Conservation (phyloP, 2,888 invertebrate genomes). For the Plutella xylostella region DNA sequence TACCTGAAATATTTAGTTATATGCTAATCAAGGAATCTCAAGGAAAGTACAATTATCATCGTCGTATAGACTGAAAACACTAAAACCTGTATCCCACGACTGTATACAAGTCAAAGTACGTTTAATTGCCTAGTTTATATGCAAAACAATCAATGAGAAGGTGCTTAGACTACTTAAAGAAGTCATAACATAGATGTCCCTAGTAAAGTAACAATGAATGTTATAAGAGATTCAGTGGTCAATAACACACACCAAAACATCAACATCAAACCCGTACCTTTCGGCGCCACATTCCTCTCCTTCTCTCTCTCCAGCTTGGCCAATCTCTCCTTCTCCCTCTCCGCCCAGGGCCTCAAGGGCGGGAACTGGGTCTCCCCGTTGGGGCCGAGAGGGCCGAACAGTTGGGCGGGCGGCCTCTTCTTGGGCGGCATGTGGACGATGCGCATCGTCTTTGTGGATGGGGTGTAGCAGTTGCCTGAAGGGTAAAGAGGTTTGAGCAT, state of each 20-base stretch:
- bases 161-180: no score
- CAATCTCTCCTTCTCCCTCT: constrained; percentile 49
- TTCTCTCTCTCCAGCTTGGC: constrained; percentile 37
- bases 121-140: no score
- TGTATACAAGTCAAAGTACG: no score
- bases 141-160: no score
- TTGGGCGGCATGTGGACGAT: constrained; percentile 51
- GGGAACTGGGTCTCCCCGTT: constrained; percentile 71
- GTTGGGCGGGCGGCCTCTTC: constrained; percentile 30
- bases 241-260: no score
- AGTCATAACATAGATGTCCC: no score
- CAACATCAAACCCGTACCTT: constrained; percentile 29
- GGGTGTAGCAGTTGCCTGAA: constrained; percentile 50
- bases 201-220: no score
- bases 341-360: constrained; percentile 52
- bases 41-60: constrained; percentile 3
- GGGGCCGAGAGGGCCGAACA: constrained; percentile 51
- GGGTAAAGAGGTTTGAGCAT: not conserved
- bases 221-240: no score
- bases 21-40: not conserved
- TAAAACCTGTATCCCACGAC: not conserved
- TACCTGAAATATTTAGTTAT: constrained; percentile 35
- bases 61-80: not conserved
- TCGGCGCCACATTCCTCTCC: constrained; percentile 37
- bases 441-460: constrained; percentile 37